Evolutionary conservation across 1,140 invertebrate genomes (phyloP), one percentile per base, ranked within the genome.

Genomic region (Meloidogyne floridensis): DNA sequence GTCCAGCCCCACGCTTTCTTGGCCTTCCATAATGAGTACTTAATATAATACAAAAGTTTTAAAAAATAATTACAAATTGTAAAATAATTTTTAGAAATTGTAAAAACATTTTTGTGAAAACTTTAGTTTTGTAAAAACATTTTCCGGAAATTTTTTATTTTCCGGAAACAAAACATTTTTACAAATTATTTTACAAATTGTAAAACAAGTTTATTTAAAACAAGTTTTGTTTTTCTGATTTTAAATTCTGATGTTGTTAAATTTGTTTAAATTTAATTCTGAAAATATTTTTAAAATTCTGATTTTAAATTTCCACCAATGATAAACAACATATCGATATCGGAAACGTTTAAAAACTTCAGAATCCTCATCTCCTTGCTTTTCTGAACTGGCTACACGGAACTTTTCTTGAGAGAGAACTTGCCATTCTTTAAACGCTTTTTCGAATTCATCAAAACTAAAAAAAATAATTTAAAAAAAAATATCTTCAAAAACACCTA

Each of bases 261-360:
- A 32, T 32, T 32, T 32, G 32, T 32, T 32, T 32, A 20, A 20
- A 20, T 20, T 20, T 20, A 20, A 20, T 20, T 20, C 20, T 20
- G 20, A 20, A 20, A 20, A 20, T 20, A 20, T 20, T 20, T 20
- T 20, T 20, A 20, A 20, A 20, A 20, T 20, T 20, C 20, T 20
- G 20, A 6, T 5, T n/a, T n/a, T 6, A n/a, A n/a, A 65, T n/a
- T 11, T 5, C 2, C 4, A 84, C 77, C 87, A 88, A 59, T 88
- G 87, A 71, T 86, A 88, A 8, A 88, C 87, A 20, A 88, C 83
- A 71, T 88, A 88, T 47, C 87, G 80, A 73, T 89, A 88, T 53
- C 71, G 71, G 82, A 88, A 88, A 20, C 13, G 65, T 1, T 73
- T 51, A 53, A 77, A 59, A n/a, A 82, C 72, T 53, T 87, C 83